Percentiles rank a stretch among this genome's conserved stretches.
phyloP scores from a whole-genome alignment of 2,113 vertebrate species.

The Pluvialis apricaria region DNA sequence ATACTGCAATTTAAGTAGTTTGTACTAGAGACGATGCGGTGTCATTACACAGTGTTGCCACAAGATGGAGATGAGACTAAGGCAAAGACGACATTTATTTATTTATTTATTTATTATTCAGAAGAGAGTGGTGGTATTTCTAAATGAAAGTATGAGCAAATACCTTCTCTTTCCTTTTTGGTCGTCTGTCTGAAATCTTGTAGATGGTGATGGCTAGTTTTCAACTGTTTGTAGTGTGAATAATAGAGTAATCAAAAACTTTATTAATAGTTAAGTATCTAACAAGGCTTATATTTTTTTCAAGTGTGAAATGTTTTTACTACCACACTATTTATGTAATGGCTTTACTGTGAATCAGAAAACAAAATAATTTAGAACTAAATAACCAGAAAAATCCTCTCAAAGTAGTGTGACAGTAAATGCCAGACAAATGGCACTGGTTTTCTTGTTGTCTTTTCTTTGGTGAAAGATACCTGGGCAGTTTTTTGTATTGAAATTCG shows the following conservation, averaged over 20 bases:
- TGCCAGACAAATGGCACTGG: neutral
- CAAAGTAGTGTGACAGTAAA: neutral
- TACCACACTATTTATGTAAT: neutral
- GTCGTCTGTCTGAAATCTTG: neutral
- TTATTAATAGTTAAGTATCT: neutral
- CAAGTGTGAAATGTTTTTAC: neutral
- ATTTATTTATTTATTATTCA: too few species aligned
- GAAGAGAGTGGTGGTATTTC: neutral
- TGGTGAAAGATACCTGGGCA: neutral
- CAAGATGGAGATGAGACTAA: slow-evolving; percentile 4
- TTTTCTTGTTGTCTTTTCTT: neutral
- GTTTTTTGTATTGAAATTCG: neutral
- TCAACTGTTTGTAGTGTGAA: neutral
- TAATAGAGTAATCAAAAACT: neutral
- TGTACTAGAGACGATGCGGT: rapidly evolving
- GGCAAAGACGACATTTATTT: neutral
- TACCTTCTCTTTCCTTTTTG: neutral
- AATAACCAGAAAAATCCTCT: neutral
- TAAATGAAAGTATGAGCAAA: neutral
- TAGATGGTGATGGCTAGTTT: neutral
- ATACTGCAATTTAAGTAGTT: neutral
- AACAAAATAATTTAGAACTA: neutral
- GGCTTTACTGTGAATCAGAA: neutral
- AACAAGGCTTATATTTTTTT: neutral
- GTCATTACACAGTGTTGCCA: neutral